Percentiles rank a stretch among this genome's conserved stretches.
phyloP scores from a whole-genome alignment of 1,140 invertebrate species.

The Centruroides sculpturatus region DNA sequence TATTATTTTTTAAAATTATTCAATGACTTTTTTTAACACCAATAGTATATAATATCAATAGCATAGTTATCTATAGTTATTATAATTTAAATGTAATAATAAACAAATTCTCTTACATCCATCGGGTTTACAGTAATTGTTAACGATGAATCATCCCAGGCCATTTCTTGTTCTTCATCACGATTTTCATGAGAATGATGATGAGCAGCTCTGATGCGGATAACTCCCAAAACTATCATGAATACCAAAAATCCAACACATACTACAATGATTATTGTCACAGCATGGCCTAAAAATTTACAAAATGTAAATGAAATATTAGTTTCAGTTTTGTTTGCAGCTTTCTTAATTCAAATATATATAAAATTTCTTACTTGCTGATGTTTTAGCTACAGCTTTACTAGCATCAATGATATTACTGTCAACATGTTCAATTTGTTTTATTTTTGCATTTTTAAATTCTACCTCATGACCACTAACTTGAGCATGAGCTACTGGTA shows the following conservation, averaged over 20 bases:
- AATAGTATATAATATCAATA: too few relatives aligned
- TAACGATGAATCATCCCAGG: slow-evolving; percentile 92
- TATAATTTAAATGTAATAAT: too few relatives aligned
- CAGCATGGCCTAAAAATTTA: slow-evolving; percentile 41
- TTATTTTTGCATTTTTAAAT: slow-evolving; percentile 29
- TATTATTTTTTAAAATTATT: too few relatives aligned
- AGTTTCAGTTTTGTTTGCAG: too few relatives aligned
- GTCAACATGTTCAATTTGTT: slow-evolving; percentile 11
- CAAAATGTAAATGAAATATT: too few relatives aligned
- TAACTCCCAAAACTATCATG: slow-evolving; percentile 66
- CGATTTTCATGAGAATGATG: slow-evolving; percentile 39
- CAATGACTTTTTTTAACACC: too few relatives aligned
- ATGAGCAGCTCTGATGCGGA: slow-evolving; percentile 50
- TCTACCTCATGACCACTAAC: slow-evolving; percentile 46
- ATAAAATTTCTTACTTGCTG: slow-evolving; percentile 18
- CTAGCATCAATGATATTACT: slow-evolving; percentile 10
- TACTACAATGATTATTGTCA: slow-evolving; percentile 79
- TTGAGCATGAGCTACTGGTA: slow-evolving; percentile 40
- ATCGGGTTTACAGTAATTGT: slow-evolving; percentile 97
- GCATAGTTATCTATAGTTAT: too few relatives aligned
- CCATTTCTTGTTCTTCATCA: slow-evolving; percentile 66
- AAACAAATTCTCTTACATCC: slow-evolving; percentile 42
- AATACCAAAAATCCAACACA: slow-evolving; percentile 74
- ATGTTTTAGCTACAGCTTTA: slow-evolving; percentile 19
- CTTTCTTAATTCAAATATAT: too few relatives aligned